Evolutionary conservation across 2,113 vertebrate species (phyloP), one percentile per base, ranked within the genome.

Genomic region (Sebastes schlegelii): DNA sequence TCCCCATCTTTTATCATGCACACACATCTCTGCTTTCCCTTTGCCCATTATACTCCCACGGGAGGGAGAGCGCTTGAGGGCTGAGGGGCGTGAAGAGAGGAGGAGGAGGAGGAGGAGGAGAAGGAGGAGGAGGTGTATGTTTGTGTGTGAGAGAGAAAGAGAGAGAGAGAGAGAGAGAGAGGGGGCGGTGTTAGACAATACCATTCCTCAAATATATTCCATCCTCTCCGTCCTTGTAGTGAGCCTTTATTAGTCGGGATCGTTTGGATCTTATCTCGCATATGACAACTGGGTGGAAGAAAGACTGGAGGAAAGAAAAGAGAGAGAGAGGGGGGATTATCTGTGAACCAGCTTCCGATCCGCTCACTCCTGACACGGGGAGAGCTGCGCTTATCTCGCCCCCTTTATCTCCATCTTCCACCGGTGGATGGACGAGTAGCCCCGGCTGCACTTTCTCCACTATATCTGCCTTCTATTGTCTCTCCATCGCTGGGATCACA

Each of bases 381-480:
- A 83, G 83, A 84, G 58, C 76, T 77, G 55, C 83, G 74, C 85
- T 81, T 70, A 86, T 85, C 89, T 81, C 64, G 58, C 72, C 75
- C 74, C 75, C 23, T 61, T 84, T 63, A 77, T 91, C 86, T 23
- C 74, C 84, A 84, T 88, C 88, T 80, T 88, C 79, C 83, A 68
- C 67, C 79, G 82, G 87, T 87, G 90, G 86, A 92, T 72, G 88
- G 91, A 88, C 86, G 46, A 91, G 88, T 85, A 89, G 86, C 88
- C 87, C 86, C 7, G 86, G 82, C 86, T 75, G 79, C 92, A 95
- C 93, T 94, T 93, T 86, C 83, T 64, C 69, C 89, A 80, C 88
- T 90, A 90, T 88, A 84, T 91, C 93, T 63, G 92, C 79, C 34
- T 34, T 94, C 96, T 92, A 95, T 96, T 97, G 97, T 97, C 95